A percentile compares a stretch with the other conserved stretches of the same genome.
phyloP scores from a whole-genome alignment of 1,140 invertebrate species.

The Tetraneura akinire region DNA sequence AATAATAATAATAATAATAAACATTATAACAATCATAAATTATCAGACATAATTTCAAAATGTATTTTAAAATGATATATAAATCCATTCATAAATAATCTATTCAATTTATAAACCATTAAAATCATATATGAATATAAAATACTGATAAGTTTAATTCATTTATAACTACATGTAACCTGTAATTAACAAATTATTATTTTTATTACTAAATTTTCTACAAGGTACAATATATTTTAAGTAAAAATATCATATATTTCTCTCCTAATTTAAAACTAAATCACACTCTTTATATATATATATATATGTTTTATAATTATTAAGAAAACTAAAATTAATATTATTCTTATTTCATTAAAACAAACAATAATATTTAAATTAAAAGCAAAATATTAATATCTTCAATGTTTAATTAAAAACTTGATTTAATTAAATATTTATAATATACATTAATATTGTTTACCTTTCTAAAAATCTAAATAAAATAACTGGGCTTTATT shows the following conservation, averaged over 20 bases:
- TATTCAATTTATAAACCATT: background rate
- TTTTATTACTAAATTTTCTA: constrained; percentile 30
- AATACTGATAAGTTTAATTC: background rate
- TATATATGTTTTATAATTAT: background rate
- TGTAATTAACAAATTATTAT: background rate
- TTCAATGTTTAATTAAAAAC: background rate
- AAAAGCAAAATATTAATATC: constrained; percentile 1
- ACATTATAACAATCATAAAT: too few species aligned
- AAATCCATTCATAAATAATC: constrained; percentile 10
- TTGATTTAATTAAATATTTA: background rate
- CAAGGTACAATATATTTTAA: background rate
- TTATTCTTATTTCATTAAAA: background rate
- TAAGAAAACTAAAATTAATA: background rate
- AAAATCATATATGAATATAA: constrained; percentile 12
- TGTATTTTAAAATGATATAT: too few species aligned
- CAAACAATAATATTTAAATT: background rate
- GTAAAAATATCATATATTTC: constrained; percentile 4
- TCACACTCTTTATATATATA: constrained; percentile 14
- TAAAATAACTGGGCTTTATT: background rate
- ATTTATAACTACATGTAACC: constrained; percentile 1
- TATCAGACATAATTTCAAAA: background rate
- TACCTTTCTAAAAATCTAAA: background rate
- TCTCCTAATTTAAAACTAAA: constrained; percentile 7
- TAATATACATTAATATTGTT: constrained; percentile 10
- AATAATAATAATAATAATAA: too few species aligned